Evolutionary conservation across 2,888 invertebrate genomes (phyloP).

Genomic region (Sthenelais limicola): DNA sequence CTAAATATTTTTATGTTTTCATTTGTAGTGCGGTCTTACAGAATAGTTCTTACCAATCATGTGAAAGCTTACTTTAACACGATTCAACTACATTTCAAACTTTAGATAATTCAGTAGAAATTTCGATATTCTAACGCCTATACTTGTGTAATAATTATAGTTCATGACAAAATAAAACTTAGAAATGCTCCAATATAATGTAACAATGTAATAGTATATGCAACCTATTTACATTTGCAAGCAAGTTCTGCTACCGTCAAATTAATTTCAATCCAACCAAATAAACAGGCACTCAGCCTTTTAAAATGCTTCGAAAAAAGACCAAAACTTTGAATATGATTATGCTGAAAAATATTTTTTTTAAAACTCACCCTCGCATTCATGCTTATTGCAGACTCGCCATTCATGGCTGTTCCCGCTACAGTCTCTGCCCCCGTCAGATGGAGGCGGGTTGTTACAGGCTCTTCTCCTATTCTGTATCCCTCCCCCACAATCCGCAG

Average conservation of each 20-base stretch:
- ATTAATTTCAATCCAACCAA: not conserved
- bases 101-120: too few relatives aligned
- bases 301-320: not conserved
- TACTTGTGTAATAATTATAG: too few relatives aligned
- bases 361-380: conserved; percentile 63
- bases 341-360: not conserved
- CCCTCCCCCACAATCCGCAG: conserved; percentile 80
- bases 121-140: too few relatives aligned
- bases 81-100: too few relatives aligned
- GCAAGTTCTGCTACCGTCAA: not conserved
- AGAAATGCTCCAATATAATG: too few relatives aligned
- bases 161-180: too few relatives aligned
- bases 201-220: too few relatives aligned
- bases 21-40: too few relatives aligned
- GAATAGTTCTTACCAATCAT: too few relatives aligned
- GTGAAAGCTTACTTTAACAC: too few relatives aligned
- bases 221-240: too few relatives aligned
- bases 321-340: not conserved
- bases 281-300: not conserved
- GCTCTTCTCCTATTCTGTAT: conserved; percentile 78
- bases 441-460: conserved; percentile 70
- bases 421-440: conserved; percentile 74
- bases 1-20: too few relatives aligned
- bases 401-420: conserved; percentile 82
- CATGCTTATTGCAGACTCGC: conserved; percentile 80